Evolutionary conservation across 2,888 invertebrate species (phyloP), one percentile per base, ranked within the genome.

Genomic region (Drosophila suboccidentalis): DNA sequence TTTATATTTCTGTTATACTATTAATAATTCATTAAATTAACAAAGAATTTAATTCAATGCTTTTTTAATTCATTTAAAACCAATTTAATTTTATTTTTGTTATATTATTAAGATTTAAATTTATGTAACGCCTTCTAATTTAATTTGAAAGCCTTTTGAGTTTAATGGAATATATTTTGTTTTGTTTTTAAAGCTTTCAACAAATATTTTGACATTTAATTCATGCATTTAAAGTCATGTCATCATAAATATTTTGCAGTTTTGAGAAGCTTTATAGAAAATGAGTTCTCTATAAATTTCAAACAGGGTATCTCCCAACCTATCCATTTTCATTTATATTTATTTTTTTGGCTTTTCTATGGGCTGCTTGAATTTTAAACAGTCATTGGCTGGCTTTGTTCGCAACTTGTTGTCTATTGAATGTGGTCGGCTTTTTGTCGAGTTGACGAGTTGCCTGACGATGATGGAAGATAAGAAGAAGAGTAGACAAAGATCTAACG

Each of bases 371-470:
- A 82, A 82, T 88, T 88, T 86, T 88, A 88, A 86, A 83, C 78
- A 88, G 85, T 86, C 88, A 86, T 86, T 86, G 83, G 86, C 75
- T 62, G 71, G 78, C 78, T 80, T 86, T 86, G 76, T 82, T 76
- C 68, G 47, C 66, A 68, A 67, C 61, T 70, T 64, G 59, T 63
- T 75, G 69, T 59, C 41, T 50, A 49, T 51, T 57, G 68, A 32
- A 34, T 44, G 65, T 76, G 73, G 78, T 85, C 85, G 85, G 80
- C 80, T 80, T 80, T 75, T 80, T 83, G 80, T 80, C 74, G 69
- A 77, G 54, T 73, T 78, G 78, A 70, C 70, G 78, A 73, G 49
- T 46, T 57, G 46, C 51, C 70, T 57, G 78, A 60, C 65, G 70
- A 76, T 70, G 78, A 76, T 77, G 63, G 69, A 60, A 68, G 71